Percentiles rank a stretch among this genome's conserved stretches.
These are phyloP conservation scores for Orientallactaga bullata DNA, from an alignment of 2,113 vertebrate species.

Conservation along the genomic window DNA sequence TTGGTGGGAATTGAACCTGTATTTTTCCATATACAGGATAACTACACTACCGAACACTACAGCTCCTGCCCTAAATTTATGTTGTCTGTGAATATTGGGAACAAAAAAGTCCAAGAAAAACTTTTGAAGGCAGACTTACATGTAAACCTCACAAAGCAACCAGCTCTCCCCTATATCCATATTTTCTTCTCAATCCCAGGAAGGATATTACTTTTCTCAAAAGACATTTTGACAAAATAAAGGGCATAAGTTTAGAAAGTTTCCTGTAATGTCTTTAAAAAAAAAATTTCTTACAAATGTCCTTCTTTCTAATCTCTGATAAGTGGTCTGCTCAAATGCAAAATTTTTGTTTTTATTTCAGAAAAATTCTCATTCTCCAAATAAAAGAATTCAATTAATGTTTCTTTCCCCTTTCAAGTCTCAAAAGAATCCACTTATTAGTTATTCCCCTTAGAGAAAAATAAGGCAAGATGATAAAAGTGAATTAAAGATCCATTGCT, in stretches of 20 bases:
- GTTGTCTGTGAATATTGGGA: not conserved
- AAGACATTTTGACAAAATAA: not conserved
- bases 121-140: not conserved
- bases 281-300: not conserved
- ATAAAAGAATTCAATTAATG: constrained; percentile 17
- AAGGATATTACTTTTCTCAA: not conserved
- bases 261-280: not conserved
- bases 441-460: constrained; percentile 11
- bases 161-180: not conserved
- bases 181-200: not conserved
- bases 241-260: not conserved
- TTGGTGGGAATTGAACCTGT: not conserved
- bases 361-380: not conserved
- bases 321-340: not conserved
- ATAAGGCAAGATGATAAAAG: constrained; percentile 44
- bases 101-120: not conserved
- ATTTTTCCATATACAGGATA: not conserved
- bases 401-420: not conserved
- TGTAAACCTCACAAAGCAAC: not conserved
- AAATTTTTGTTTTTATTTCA: constrained; percentile 23
- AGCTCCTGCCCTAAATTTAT: not conserved
- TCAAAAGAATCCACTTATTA: constrained; percentile 21
- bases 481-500: constrained; percentile 26
- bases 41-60: not conserved
- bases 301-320: not conserved